Evolutionary conservation across 1,140 invertebrate genomes (phyloP).

Genomic region (Microplitis demolitor): DNA sequence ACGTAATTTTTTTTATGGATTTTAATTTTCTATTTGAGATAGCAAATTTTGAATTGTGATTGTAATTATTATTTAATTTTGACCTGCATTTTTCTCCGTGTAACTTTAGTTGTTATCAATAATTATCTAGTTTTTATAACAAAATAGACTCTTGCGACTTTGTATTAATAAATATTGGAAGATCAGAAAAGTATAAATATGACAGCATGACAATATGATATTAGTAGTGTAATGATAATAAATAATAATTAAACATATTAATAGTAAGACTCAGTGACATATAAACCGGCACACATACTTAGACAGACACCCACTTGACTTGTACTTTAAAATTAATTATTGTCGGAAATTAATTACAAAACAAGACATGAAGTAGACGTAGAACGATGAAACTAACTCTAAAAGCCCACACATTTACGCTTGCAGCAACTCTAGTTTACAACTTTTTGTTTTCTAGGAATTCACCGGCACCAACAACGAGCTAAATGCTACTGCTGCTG

Average conservation of each 20-base stretch:
- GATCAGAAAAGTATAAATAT: no score
- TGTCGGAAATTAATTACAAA: neutral
- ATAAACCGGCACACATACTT: neutral
- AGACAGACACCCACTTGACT: neutral
- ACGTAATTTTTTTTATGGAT: no score
- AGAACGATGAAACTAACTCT: neutral
- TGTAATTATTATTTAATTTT: no score
- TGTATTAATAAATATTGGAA: neutral
- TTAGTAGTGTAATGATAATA: no score
- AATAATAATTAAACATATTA: neutral
- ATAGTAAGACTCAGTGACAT: neutral
- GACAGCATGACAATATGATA: no score
- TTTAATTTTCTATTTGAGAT: no score
- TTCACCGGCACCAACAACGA: neutral
- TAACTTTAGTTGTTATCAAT: no score
- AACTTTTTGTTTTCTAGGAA: constrained; percentile 24
- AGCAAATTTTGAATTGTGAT: no score
- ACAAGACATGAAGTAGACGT: neutral
- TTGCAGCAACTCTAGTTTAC: neutral
- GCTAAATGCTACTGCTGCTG: constrained; percentile 5
- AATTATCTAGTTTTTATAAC: neutral
- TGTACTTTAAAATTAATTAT: neutral
- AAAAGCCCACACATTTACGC: neutral
- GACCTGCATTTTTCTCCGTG: no score
- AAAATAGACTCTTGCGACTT: neutral